Conservation (phyloP, 2,888 invertebrate genomes). For the Lucinisca nassula region DNA sequence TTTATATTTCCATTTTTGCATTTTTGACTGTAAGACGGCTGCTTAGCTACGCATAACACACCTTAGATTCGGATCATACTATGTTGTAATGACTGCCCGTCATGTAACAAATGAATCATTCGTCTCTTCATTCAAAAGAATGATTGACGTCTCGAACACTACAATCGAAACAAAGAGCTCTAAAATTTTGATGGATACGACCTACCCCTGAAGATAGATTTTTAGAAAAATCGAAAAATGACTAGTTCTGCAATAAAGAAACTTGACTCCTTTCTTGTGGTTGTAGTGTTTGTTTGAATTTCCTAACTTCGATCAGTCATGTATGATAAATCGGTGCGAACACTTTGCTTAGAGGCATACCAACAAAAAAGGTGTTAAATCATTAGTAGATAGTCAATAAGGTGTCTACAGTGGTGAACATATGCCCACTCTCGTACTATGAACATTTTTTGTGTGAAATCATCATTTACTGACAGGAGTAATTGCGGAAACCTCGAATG, state of each 20-base stretch:
- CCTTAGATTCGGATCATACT: no score
- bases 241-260: conserved; percentile 10
- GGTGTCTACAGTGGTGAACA: background rate
- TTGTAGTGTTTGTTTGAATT: background rate
- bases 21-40: no score
- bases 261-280: conserved; percentile 1
- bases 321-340: background rate
- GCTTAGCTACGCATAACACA: no score
- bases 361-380: conserved; percentile 2
- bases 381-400: conserved; percentile 1
- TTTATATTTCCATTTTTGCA: no score
- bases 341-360: background rate
- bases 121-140: no score
- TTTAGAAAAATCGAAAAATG: background rate
- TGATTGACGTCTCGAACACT: background rate
- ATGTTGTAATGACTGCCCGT: no score
- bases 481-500: no score
- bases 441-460: no score
- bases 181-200: background rate
- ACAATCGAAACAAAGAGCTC: background rate
- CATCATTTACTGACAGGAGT: no score
- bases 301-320: background rate
- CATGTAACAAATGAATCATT: no score
- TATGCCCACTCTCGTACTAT: background rate
- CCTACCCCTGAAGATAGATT: background rate